These are phyloP conservation scores for Archocentrus centrarchus DNA, from an alignment of 2,113 vertebrate species.

Conservation along the genomic window DNA sequence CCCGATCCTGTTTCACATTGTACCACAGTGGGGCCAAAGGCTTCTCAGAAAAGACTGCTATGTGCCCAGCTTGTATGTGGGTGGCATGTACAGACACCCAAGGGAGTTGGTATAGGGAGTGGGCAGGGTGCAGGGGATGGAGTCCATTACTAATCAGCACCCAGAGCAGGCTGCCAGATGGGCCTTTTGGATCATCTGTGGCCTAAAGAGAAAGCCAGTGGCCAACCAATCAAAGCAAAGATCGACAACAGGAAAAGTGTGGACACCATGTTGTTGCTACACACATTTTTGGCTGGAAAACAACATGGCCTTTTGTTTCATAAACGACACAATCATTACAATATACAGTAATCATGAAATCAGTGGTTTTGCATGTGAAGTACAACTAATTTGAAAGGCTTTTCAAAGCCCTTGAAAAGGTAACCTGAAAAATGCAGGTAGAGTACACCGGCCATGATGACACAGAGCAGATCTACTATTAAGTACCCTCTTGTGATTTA, in stretches of 20 bases:
- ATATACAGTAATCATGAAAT: neutral
- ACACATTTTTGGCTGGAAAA: neutral
- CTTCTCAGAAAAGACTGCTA: neutral
- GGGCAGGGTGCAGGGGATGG: rapidly evolving
- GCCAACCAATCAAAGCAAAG: constrained; percentile 11
- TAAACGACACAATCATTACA: neutral
- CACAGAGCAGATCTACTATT: no score
- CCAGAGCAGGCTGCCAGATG: constrained; percentile 13
- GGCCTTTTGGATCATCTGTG: constrained; percentile 8
- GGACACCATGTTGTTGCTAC: neutral
- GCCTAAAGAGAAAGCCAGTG: neutral
- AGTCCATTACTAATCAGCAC: neutral
- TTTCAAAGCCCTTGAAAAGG: neutral
- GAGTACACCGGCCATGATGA: neutral
- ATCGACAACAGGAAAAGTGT: neutral
- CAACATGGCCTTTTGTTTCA: rapidly evolving
- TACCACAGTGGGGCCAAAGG: neutral
- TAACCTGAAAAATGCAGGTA: neutral
- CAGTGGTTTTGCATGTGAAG: neutral
- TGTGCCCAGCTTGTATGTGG: constrained; percentile 5
- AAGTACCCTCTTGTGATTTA: no score
- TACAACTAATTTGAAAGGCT: neutral
- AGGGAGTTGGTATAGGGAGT: neutral
- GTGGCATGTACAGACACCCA: constrained; percentile 5
- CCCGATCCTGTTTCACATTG: neutral